Base-by-base conservation (phyloP, 2,113 vertebrate species). In the Micromys minutus region DNA sequence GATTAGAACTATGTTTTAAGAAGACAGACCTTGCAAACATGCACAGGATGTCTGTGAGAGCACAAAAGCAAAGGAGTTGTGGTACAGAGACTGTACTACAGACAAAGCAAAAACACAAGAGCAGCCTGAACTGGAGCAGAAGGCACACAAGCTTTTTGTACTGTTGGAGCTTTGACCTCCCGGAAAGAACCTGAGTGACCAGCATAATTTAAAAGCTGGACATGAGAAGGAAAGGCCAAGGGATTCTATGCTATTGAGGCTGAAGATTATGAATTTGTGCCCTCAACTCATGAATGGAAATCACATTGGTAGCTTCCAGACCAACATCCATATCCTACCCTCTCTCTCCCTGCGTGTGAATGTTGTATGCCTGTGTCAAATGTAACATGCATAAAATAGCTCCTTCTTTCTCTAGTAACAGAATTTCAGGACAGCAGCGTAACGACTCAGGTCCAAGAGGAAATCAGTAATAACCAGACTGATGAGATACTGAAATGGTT, bases 181-280 rank as follows among this genome's bases (percentile, higher is more conserved):
- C 39, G 65, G 57, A 72, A 31, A 94, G 69, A 88, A 39, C 34
- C 50, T 26, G 59, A 93, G 47, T 61, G 91, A 72, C 31, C 12
- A 71, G 39, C 59, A 52, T 90, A 55, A 72, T 76, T 96, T 24
- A 61, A 75, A 96, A 80, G 22, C 22, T 89, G 36, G 34, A 89
- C 45, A 21, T 87, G 57, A 96, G 34, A 87, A 91, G 57, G 84
- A 96, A 96, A 91, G 45, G 69, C 36, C 74, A 90, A 67, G 36
- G n/a, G 47, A 84, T 22, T 80, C 75, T 26, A 39, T 84, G 31
- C 52, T 90, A 50, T 47, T 80, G 85, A 92, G 34, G 16, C 57
- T 85, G 42, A 84, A 93, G 55, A 91, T 16, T 52, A 39, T 63
- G 29, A 86, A 69, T 59, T 92, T 52, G 57, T 94, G 50, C 92